Conservation (phyloP, 2,797 vertebrate genomes). For the Eleutherodactylus coqui region DNA sequence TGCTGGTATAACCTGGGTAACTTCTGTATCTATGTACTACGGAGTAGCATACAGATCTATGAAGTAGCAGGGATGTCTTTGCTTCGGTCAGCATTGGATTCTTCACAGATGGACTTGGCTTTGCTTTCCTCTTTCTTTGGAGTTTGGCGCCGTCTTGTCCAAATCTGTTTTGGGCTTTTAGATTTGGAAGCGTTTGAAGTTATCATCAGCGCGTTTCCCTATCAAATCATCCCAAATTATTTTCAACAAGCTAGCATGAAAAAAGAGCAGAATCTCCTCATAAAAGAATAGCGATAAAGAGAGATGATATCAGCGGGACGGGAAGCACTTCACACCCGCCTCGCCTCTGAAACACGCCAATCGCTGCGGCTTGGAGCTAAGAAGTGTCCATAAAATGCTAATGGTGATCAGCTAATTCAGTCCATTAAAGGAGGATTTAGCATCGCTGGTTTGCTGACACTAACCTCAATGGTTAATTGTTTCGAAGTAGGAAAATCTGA, state of each 20-base stretch:
- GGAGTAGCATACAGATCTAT: no score
- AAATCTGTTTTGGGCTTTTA: neutral
- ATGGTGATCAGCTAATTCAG: neutral
- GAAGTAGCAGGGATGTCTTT: neutral
- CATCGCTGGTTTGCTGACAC: neutral
- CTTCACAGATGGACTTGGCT: neutral
- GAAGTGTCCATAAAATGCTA: neutral
- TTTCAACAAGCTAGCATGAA: neutral
- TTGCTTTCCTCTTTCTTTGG: neutral
- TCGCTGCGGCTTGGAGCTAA: neutral
- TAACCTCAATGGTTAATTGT: no score
- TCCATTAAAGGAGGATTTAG: neutral
- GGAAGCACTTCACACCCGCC: neutral
- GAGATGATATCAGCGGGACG: neutral
- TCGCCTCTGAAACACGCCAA: neutral
- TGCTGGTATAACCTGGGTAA: no score
- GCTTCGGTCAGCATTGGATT: neutral
- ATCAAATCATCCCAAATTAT: neutral
- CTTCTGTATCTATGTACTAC: no score
- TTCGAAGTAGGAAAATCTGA: no score
- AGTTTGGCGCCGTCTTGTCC: neutral
- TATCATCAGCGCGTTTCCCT: neutral
- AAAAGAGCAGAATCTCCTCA: neutral
- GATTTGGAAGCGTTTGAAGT: neutral
- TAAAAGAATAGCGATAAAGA: neutral